Evolutionary conservation across 2,113 vertebrate genomes (phyloP), one percentile per base, ranked within the genome.

Genomic region (Lutjanus erythropterus): DNA sequence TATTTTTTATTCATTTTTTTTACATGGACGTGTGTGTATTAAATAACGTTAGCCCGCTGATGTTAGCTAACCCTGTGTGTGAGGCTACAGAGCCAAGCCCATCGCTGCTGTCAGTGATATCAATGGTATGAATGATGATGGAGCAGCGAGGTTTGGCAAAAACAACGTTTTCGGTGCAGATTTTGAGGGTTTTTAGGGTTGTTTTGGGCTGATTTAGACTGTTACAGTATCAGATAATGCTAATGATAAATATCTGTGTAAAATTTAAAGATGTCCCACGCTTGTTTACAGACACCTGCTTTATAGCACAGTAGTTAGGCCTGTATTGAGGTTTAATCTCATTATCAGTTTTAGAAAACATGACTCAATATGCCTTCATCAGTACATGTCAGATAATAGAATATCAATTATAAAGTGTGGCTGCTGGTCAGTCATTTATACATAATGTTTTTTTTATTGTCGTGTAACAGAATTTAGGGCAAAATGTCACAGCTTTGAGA

Each of bases 1-100:
- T 44, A 0, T 6, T 52, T 5, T 33, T 1, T 31, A 9, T 33
- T n/a, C n/a, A n/a, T n/a, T n/a, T 6, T 52, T 5, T 33, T 1
- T 31, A 9, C 29, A 1, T 66, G 27, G 47, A 7, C 0, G 23
- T 4, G n/a, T 3, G 49, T 46, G 15, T 39, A 65, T 33, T 2
- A 37, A 35, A 0, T 0, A 0, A 4, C 23, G 23, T 44, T 56
- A 55, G 66, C 47, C 33, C 12, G 56, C 25, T 49, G 42, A n/a
- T 77, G 66, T 65, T 61, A 72, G 86, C 84, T 88, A 56, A 62
- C 75, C 66, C 39, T 68, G 55, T 9, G 0, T 68, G 55, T 9
- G 0, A n/a, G 60, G 33, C 37, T 55, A 6, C 11, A 35, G 68
- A 86, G 84, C 86, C 86, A 25, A 89, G 80, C 87, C 87, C 86